phyloP scores from a whole-genome alignment of 2,113 vertebrate species.

The Cololabis saira region DNA sequence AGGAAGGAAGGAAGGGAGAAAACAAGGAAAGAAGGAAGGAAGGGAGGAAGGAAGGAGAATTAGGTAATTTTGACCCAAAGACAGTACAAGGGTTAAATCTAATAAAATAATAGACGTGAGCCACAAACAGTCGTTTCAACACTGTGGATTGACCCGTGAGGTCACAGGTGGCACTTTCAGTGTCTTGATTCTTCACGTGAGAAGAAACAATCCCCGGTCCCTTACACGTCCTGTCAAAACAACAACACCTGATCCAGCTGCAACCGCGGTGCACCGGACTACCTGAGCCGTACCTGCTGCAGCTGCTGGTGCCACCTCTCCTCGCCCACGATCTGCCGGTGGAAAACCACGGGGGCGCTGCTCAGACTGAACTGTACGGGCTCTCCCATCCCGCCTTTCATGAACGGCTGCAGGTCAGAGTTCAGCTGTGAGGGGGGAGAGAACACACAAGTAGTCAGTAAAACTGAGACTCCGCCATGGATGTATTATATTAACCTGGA shows the following conservation, averaged over 20 bases:
- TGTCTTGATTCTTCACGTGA: background rate
- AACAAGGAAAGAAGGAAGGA: no score
- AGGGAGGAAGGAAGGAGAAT: no score
- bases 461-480: background rate
- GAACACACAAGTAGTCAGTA: constrained; percentile 5
- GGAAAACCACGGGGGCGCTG: constrained; percentile 91
- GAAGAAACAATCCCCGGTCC: background rate
- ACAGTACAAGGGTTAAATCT: no score
- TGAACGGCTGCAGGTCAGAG: constrained; percentile 93
- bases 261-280: background rate
- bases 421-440: constrained; percentile 85
- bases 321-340: constrained; percentile 89
- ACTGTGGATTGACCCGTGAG: background rate
- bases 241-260: background rate
- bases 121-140: no score
- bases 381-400: constrained; percentile 84
- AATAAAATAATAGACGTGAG: no score
- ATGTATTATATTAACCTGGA: no score
- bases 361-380: constrained; percentile 85
- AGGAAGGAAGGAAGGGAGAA: no score
- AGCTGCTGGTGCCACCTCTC: constrained; percentile 91
- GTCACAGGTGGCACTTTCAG: background rate
- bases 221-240: background rate
- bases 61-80: no score
- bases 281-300: constrained; percentile 83